phyloP scores from a whole-genome alignment of 2,888 invertebrate genomes.

The Eudasyphora cyanicolor region DNA sequence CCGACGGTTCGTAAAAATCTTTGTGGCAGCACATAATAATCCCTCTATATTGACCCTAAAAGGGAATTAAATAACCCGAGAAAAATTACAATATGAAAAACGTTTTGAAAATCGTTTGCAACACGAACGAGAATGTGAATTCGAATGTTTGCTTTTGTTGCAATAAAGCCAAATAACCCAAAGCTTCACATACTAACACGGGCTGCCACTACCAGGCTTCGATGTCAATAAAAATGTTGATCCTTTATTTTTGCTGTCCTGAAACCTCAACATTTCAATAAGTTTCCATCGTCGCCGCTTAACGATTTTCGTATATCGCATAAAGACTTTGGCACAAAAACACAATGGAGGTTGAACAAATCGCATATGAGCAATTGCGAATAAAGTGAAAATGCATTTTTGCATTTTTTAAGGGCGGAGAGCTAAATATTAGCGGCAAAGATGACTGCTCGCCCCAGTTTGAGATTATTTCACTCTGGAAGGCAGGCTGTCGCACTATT shows the following conservation, averaged over 20 bases:
- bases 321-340: no score
- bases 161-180: not conserved
- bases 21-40: not conserved
- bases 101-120: not conserved
- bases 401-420: no score
- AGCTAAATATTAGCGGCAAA: no score
- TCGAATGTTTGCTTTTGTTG: not conserved
- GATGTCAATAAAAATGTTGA: not conserved
- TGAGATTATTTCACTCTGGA: no score
- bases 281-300: not conserved
- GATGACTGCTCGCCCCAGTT: no score
- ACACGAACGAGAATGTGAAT: not conserved
- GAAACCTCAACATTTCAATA: slow-evolving; percentile 5
- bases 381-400: no score
- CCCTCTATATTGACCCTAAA: not conserved
- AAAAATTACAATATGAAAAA: not conserved
- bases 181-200: not conserved
- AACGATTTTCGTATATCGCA: not conserved
- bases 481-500: no score
- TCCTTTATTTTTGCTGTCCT: not conserved
- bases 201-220: not conserved
- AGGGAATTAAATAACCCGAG: not conserved
- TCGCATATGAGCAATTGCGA: no score
- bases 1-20: not conserved
- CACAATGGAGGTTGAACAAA: no score